A percentile compares a stretch with the other conserved stretches of the same genome.
Conservation (phyloP, 2,888 invertebrate genomes). For the Eristalis intricaria region DNA sequence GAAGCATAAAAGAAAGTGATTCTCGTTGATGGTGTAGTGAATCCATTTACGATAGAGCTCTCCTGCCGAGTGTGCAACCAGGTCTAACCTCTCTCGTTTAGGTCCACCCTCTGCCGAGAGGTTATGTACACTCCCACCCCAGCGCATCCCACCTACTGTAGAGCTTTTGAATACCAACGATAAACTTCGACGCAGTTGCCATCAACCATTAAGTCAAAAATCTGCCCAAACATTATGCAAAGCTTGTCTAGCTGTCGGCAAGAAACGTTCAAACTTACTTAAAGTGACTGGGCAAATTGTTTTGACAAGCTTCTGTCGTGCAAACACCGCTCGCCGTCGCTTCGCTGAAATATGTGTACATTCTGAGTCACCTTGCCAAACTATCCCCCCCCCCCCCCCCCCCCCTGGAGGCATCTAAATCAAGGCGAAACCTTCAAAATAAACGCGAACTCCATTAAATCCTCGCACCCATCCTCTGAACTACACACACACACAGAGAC, state of each 20-base stretch:
- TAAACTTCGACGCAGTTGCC: no score
- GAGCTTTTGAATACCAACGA: no score
- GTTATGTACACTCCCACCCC: no score
- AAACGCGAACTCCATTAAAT: constrained; percentile 38
- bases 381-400: not conserved
- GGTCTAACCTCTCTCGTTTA: no score
- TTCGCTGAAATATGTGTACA: not conserved
- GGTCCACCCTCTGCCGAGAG: no score
- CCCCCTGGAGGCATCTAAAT: constrained; percentile 14
- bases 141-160: no score
- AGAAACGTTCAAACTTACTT: not conserved
- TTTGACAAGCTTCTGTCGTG: constrained; percentile 30
- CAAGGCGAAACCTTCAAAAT: constrained; percentile 30
- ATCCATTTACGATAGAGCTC: no score
- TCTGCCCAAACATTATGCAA: not conserved
- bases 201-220: no score
- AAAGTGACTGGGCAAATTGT: constrained; percentile 40
- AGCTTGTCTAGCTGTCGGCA: not conserved
- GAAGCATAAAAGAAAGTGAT: no score
- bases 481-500: not conserved
- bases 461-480: not conserved
- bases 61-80: no score
- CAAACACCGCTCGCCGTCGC: not conserved
- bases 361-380: not conserved
- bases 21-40: no score